Percentiles rank a stretch among this genome's conserved stretches.
phyloP scores from a whole-genome alignment of 64 coral and sea anemone species.

The Platygyra sinensis region DNA sequence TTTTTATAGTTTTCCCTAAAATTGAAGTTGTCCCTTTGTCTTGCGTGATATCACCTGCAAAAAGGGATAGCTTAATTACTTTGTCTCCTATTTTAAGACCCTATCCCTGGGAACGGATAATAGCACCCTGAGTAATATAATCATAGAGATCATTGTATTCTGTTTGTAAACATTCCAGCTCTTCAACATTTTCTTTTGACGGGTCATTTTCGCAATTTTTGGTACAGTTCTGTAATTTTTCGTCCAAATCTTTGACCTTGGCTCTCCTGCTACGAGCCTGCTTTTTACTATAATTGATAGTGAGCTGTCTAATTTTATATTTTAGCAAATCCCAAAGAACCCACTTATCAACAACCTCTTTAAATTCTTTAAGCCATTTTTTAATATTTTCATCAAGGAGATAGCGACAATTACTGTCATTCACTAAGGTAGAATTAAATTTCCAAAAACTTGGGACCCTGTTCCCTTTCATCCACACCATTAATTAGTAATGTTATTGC shows the following conservation, averaged over 20 bases:
- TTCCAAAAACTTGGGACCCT: conserved; percentile 40
- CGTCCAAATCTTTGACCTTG: background rate
- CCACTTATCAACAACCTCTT: conserved; percentile 33
- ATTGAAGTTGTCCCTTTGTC: too few species aligned
- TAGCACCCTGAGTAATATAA: too few species aligned
- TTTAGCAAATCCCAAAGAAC: conserved; percentile 47
- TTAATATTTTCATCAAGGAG: background rate
- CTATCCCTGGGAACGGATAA: too few species aligned
- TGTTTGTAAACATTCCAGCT: conserved; percentile 3
- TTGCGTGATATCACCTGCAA: conserved; percentile 15
- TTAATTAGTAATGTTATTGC: conserved; percentile 39
- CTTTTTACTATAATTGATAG: conserved; percentile 37
- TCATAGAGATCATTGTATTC: conserved; percentile 30
- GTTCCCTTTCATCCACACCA: conserved; percentile 28
- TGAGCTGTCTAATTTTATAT: conserved; percentile 48
- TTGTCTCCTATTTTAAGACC: too few species aligned
- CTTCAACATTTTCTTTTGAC: background rate
- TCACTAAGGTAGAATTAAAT: too few species aligned
- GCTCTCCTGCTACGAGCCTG: conserved; percentile 21
- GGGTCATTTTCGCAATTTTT: background rate
- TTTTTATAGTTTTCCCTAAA: conserved; percentile 8
- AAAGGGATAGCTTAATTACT: background rate
- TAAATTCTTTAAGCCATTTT: conserved; percentile 2
- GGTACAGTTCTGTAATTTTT: background rate
- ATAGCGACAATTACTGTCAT: conserved; percentile 15